Conservation (phyloP, 2,888 invertebrate genomes). For the Thecophora atra region DNA sequence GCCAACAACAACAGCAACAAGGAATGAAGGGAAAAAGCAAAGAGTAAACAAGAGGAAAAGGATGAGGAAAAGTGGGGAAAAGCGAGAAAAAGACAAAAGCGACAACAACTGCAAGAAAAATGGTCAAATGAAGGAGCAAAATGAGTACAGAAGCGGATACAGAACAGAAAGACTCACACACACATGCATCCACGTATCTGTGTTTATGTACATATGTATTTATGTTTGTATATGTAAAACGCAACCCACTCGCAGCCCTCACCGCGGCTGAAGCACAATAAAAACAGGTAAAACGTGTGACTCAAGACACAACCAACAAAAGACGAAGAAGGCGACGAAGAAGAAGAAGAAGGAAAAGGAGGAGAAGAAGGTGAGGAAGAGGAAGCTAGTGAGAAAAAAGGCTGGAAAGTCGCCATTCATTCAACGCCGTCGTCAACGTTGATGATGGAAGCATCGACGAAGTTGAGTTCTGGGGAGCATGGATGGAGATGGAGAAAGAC, state of each 20-base stretch:
- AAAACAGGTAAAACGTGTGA: conserved; percentile 36
- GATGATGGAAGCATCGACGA: not conserved
- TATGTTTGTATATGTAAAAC: not conserved
- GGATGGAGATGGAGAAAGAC: not conserved
- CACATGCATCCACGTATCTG: not conserved
- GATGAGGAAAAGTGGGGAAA: not conserved
- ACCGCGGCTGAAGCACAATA: not conserved
- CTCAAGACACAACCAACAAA: no score
- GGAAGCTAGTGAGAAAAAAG: conserved; percentile 1
- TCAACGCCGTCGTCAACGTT: conserved; percentile 9
- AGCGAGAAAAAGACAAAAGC: not conserved
- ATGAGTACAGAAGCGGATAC: not conserved
- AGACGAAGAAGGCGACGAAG: not conserved
- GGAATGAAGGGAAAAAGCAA: conserved; percentile 9
- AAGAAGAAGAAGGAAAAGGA: not conserved
- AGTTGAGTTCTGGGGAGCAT: not conserved
- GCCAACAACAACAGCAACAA: not conserved
- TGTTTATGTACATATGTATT: not conserved
- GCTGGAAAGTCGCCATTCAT: not conserved
- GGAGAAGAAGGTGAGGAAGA: conserved; percentile 3
- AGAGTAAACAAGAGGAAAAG: conserved; percentile 10
- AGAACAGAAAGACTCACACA: not conserved
- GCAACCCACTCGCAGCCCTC: not conserved
- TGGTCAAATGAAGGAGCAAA: conserved; percentile 28
- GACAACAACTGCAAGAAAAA: conserved; percentile 12